A percentile compares a stretch with the other conserved stretches of the same genome.
Conservation (phyloP, 2,888 invertebrate species). For the Volucella inflata region DNA sequence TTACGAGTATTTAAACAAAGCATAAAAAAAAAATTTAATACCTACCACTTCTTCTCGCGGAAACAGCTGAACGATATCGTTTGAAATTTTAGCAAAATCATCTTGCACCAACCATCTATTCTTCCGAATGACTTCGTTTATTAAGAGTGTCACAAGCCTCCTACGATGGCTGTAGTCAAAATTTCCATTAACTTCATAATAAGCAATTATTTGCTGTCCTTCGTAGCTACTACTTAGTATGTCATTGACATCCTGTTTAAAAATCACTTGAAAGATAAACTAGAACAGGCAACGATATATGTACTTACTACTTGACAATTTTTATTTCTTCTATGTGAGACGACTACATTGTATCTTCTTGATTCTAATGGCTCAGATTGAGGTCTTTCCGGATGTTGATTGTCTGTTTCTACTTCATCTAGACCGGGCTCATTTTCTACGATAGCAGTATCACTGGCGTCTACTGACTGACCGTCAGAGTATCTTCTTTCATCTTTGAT, state of each 20-base stretch:
- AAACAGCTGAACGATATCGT: slow-evolving; percentile 53
- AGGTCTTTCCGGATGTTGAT: not conserved
- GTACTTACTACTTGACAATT: slow-evolving; percentile 54
- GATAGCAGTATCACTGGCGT: slow-evolving; percentile 23
- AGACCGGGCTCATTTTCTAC: not conserved
- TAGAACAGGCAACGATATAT: not conserved
- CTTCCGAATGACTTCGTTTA: slow-evolving; percentile 62
- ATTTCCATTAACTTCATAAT: slow-evolving; percentile 63
- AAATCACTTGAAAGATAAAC: not conserved
- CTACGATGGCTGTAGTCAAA: slow-evolving; percentile 67
- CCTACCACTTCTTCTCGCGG: slow-evolving; percentile 64
- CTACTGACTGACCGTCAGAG: slow-evolving; percentile 47
- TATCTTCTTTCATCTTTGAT: slow-evolving; percentile 54
- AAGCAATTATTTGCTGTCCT: slow-evolving; percentile 63
- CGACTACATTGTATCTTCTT: slow-evolving; percentile 23
- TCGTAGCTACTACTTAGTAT: slow-evolving; percentile 54
- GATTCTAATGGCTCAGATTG: slow-evolving; percentile 14
- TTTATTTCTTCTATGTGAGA: slow-evolving; percentile 20
- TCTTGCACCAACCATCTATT: slow-evolving; percentile 66
- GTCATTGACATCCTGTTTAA: slow-evolving; percentile 47
- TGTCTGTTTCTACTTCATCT: slow-evolving; percentile 37
- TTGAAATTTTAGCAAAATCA: slow-evolving; percentile 60
- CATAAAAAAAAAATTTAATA: not conserved
- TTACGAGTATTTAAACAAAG: too few species aligned
- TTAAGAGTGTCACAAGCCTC: slow-evolving; percentile 56